Evolutionary conservation across 2,113 vertebrate genomes (phyloP).

Genomic region (Rattus norvegicus): GRCr8 NC_086021.1:81723501-81724000

Average conservation of each 20-base stretch:
- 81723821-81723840: background rate
- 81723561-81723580: no score
- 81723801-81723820: background rate
- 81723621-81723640: background rate
- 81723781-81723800: background rate
- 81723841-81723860: slow-evolving; percentile 35
- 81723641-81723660: background rate
- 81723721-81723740: slow-evolving; percentile 10
- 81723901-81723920: slow-evolving; percentile 31
- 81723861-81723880: background rate
- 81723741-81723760: slow-evolving; percentile 43
- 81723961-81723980: background rate
- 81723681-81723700: background rate
- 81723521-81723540: no score
- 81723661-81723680: slow-evolving; percentile 33
- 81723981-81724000: slow-evolving; percentile 28
- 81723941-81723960: background rate
- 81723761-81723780: background rate
- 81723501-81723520: no score
- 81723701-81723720: background rate
- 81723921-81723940: background rate
- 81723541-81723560: no score
- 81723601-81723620: slow-evolving; percentile 39
- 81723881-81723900: slow-evolving; percentile 5
- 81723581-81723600: no score